These are phyloP conservation scores for Drosophila conformis DNA, from an alignment of 2,888 invertebrate species.

Conservation along the genomic window DNA sequence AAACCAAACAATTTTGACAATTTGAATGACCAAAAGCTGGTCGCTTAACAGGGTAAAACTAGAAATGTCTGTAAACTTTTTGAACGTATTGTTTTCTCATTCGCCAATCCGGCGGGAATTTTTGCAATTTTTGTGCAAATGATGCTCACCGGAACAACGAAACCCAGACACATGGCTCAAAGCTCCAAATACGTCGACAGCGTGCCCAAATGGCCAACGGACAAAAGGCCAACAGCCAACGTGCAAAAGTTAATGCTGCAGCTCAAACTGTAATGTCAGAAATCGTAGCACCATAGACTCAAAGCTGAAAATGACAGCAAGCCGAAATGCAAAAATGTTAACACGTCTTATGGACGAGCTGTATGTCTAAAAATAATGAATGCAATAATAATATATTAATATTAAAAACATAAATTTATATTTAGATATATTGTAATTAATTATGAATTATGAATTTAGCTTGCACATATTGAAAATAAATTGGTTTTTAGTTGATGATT, in stretches of 20 bases:
- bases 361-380: constrained; percentile 41
- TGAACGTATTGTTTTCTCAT: constrained; percentile 44
- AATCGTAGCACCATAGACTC: constrained; percentile 12
- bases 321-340: constrained; percentile 40
- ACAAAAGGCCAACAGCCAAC: constrained; percentile 3
- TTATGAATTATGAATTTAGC: background rate
- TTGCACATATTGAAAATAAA: background rate
- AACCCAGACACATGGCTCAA: constrained; percentile 67
- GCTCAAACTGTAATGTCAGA: constrained; percentile 11
- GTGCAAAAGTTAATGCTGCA: constrained; percentile 63
- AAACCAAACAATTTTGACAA: constrained; percentile 4
- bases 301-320: constrained; percentile 19
- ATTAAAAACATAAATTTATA: background rate
- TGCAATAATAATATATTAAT: constrained; percentile 32
- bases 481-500: background rate
- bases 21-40: constrained; percentile 47
- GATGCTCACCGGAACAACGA: constrained; percentile 71
- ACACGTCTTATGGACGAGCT: constrained; percentile 31
- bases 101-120: constrained; percentile 45
- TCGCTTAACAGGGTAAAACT: constrained; percentile 25
- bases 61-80: constrained; percentile 63
- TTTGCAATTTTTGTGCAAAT: constrained; percentile 76
- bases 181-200: constrained; percentile 31
- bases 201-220: constrained; percentile 18
- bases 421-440: background rate